Evolutionary conservation across 2,113 vertebrate genomes (phyloP).

Genomic region (Tragelaphus imberbis): DNA sequence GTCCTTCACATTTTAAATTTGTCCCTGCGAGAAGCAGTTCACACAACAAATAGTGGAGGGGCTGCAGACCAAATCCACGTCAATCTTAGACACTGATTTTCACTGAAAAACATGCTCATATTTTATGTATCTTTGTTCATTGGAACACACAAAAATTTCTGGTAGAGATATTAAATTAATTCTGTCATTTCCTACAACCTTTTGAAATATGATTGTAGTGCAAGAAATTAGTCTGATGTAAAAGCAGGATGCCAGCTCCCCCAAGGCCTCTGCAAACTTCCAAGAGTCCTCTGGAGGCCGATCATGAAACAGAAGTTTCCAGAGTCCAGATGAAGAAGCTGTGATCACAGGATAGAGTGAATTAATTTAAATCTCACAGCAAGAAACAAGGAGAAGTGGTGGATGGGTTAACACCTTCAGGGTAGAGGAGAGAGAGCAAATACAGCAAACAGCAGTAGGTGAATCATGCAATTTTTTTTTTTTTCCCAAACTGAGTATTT

Average conservation of each 20-base stretch:
- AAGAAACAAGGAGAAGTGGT: neutral
- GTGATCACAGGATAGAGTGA: fast-evolving
- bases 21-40: neutral
- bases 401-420: neutral
- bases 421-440: neutral
- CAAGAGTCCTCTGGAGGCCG: neutral
- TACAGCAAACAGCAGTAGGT: neutral
- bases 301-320: neutral
- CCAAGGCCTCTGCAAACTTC: neutral
- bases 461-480: neutral
- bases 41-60: neutral
- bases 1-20: neutral
- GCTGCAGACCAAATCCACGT: neutral
- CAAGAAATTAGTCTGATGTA: neutral
- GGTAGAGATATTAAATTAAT: neutral
- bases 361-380: neutral
- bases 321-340: neutral
- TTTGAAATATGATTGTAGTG: neutral
- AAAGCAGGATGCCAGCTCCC: neutral
- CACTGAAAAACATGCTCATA: neutral
- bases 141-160: neutral
- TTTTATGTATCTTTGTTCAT: neutral
- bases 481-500: neutral
- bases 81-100: neutral
- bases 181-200: neutral